These are phyloP conservation scores for Leuctra nigra DNA, from an alignment of 2,888 invertebrate genomes.

Conservation along the genomic window DNA sequence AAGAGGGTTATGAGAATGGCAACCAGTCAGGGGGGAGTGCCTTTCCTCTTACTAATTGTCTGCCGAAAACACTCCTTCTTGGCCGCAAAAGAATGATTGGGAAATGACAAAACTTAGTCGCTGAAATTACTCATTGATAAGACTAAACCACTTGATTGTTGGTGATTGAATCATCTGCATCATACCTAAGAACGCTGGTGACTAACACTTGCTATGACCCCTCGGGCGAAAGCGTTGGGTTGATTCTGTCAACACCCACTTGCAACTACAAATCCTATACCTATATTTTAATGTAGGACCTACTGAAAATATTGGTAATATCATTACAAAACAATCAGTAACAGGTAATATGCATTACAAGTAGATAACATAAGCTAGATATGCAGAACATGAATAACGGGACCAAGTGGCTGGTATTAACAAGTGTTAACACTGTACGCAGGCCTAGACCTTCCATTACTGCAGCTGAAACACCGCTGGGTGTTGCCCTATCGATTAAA, in stretches of 20 bases:
- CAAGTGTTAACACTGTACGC: conserved; percentile 20
- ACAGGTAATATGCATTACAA: too few species aligned
- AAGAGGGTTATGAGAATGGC: too few species aligned
- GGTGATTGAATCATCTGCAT: background rate
- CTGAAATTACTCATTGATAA: background rate
- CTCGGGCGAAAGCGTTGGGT: background rate
- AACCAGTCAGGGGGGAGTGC: too few species aligned
- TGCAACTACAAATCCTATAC: too few species aligned
- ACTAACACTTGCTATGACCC: background rate
- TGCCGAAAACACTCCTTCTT: too few species aligned
- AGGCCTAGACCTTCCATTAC: conserved; percentile 24
- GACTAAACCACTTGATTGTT: background rate
- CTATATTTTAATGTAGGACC: too few species aligned
- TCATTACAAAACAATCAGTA: too few species aligned
- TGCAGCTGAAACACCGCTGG: conserved; percentile 19
- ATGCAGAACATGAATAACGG: conserved; percentile 1
- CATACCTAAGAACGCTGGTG: background rate
- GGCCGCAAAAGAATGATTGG: background rate
- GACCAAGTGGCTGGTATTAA: background rate
- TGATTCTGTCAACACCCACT: background rate
- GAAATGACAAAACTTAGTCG: background rate
- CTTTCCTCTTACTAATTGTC: too few species aligned
- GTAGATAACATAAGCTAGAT: too few species aligned
- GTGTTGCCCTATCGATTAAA: conserved; percentile 28
- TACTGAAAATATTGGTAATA: too few species aligned